A percentile compares a stretch with the other conserved stretches of the same genome.
These are phyloP conservation scores for Choloepus didactylus DNA, from an alignment of 2,797 vertebrate species.

Conservation along the genomic window DNA sequence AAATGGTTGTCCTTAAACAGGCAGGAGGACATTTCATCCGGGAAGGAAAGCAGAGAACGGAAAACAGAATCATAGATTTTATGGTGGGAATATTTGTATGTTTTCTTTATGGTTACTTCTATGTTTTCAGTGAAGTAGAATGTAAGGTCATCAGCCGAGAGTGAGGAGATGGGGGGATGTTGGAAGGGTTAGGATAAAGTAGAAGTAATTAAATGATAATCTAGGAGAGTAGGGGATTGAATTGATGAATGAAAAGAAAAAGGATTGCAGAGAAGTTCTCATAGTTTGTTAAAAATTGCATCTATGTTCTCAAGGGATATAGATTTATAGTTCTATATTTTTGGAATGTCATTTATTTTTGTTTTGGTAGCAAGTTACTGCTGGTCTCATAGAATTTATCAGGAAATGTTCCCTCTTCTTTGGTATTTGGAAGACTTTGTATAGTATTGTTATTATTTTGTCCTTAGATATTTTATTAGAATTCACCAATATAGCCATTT, in stretches of 20 bases:
- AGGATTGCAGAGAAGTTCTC: background rate
- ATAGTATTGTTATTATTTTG: too few relatives aligned
- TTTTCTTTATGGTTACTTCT: background rate
- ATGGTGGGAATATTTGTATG: background rate
- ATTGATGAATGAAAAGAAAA: background rate
- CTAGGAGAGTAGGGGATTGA: background rate
- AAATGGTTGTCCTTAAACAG: background rate
- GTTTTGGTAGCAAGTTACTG: too few relatives aligned
- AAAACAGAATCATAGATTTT: background rate
- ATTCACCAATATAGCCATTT: too few relatives aligned
- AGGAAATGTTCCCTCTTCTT: too few relatives aligned
- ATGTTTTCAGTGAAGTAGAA: background rate
- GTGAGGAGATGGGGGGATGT: background rate
- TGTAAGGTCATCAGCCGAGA: background rate
- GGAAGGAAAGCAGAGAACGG: background rate
- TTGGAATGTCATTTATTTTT: too few relatives aligned
- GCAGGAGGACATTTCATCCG: background rate
- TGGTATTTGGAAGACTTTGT: too few relatives aligned
- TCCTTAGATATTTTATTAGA: too few relatives aligned
- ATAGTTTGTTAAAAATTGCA: too few relatives aligned
- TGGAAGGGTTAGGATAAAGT: background rate
- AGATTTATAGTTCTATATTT: too few relatives aligned
- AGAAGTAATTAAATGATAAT: background rate
- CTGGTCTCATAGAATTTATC: too few relatives aligned
- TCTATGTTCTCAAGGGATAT: too few relatives aligned